These are phyloP conservation scores for Henricia sp. DNA, from an alignment of 53 echinoderm and acorn worm genomes.

Conservation along the genomic window DNA sequence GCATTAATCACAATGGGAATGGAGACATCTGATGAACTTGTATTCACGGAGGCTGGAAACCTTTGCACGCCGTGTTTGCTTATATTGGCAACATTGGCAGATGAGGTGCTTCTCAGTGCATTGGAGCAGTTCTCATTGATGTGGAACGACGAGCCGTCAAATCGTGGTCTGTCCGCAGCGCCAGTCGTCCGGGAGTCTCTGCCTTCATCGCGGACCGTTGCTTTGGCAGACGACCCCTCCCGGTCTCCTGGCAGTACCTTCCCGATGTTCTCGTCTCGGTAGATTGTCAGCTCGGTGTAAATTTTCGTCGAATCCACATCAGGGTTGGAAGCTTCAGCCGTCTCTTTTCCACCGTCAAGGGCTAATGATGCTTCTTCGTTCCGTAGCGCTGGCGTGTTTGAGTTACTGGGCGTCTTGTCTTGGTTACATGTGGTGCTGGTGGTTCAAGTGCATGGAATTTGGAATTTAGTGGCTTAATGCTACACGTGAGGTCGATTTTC, in stretches of 20 bases:
- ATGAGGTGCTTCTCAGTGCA: too few relatives aligned
- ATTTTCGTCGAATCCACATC: not conserved
- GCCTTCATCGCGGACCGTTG: too few relatives aligned
- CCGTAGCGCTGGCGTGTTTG: not conserved
- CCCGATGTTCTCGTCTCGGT: not conserved
- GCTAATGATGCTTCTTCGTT: not conserved
- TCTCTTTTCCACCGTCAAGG: not conserved
- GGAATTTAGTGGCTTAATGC: too few relatives aligned
- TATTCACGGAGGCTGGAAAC: not conserved
- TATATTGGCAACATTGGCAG: too few relatives aligned
- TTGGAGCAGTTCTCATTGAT: conserved; percentile 45
- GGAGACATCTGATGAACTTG: not conserved
- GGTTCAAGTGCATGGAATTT: too few relatives aligned
- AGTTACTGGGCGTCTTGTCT: not conserved
- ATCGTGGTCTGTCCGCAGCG: not conserved
- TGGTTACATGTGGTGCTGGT: not conserved
- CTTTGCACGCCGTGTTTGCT: too few relatives aligned
- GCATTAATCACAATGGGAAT: too few relatives aligned
- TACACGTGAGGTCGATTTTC: too few relatives aligned
- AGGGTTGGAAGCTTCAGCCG: not conserved
- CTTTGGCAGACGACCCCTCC: not conserved
- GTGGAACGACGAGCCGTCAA: not conserved
- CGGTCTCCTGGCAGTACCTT: not conserved
- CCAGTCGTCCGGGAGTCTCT: too few relatives aligned
- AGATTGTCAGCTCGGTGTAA: conserved; percentile 15